Evolutionary conservation across 2,797 vertebrate genomes (phyloP).

Genomic region (Zenarchopterus dispar): DNA sequence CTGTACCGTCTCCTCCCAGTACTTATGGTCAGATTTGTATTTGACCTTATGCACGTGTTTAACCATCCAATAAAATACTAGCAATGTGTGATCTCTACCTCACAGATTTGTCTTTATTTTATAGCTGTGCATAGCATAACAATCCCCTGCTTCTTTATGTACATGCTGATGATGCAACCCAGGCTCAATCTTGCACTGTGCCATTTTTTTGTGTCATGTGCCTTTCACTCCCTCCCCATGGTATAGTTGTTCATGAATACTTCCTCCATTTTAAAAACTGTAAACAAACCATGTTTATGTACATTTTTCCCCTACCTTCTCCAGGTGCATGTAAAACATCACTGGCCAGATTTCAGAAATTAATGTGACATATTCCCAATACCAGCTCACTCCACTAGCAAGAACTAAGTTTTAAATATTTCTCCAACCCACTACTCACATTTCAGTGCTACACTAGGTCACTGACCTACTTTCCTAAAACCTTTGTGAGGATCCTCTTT

Average conservation of each 20-base stretch:
- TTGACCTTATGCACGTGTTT: slow-evolving; percentile 72
- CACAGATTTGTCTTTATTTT: slow-evolving; percentile 62
- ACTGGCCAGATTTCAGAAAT: slow-evolving; percentile 1
- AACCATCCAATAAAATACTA: slow-evolving; percentile 84
- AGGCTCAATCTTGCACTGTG: slow-evolving; percentile 29
- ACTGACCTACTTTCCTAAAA: slow-evolving; percentile 71
- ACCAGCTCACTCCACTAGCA: slow-evolving; percentile 12
- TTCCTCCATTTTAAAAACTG: not conserved
- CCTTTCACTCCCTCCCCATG: slow-evolving; percentile 8
- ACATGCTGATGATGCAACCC: slow-evolving; percentile 64
- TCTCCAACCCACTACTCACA: slow-evolving; percentile 14
- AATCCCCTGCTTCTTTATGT: not conserved
- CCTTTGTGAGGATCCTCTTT: slow-evolving; percentile 11
- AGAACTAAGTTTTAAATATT: slow-evolving; percentile 7
- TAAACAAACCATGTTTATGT: too few species aligned
- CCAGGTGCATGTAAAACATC: too few species aligned
- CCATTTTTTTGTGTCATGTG: slow-evolving; percentile 28
- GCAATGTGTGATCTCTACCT: slow-evolving; percentile 76
- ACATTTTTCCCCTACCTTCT: too few species aligned
- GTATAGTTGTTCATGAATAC: not conserved
- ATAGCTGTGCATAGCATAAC: not conserved
- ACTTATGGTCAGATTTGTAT: slow-evolving; percentile 62
- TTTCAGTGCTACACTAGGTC: slow-evolving; percentile 63
- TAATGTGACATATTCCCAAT: not conserved
- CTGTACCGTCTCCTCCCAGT: slow-evolving; percentile 55